A percentile compares a stretch with the other conserved stretches of the same genome.
These are phyloP conservation scores for Channallabes apus DNA, from an alignment of 2,797 vertebrate species.

Conservation along the genomic window DNA sequence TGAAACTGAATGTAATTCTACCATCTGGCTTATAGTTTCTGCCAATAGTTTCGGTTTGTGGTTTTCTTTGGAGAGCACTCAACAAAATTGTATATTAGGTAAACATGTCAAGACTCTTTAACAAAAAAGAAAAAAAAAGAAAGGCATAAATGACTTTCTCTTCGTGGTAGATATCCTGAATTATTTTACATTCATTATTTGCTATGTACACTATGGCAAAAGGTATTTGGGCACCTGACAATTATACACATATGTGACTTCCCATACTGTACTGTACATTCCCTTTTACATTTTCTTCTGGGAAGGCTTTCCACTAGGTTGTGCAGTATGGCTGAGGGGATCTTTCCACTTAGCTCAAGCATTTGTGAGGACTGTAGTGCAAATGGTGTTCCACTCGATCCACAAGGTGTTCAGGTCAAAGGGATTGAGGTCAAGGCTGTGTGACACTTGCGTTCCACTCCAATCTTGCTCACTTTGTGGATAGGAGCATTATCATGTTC, in stretches of 20 bases:
- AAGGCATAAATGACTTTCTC: background rate
- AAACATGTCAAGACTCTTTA: background rate
- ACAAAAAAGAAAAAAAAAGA: background rate
- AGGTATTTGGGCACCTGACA: background rate
- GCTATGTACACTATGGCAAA: background rate
- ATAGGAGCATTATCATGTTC: background rate
- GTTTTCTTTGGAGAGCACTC: background rate
- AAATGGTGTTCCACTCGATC: background rate
- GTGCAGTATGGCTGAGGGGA: background rate
- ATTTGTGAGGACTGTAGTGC: background rate
- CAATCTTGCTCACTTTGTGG: background rate
- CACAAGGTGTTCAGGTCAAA: no score
- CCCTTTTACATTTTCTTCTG: background rate
- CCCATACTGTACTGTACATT: no score
- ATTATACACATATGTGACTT: background rate
- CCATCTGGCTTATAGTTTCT: slow-evolving; percentile 45
- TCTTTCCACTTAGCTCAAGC: background rate
- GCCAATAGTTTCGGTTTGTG: slow-evolving; percentile 34
- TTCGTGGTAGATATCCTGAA: no score
- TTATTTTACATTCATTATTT: background rate
- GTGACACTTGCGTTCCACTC: background rate
- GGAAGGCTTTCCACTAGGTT: background rate
- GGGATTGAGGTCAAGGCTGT: background rate
- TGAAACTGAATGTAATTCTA: slow-evolving; percentile 46
- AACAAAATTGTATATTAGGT: background rate